Base-by-base conservation (phyloP, 2,888 invertebrate genomes). In the Drosophila planitibia region DNA sequence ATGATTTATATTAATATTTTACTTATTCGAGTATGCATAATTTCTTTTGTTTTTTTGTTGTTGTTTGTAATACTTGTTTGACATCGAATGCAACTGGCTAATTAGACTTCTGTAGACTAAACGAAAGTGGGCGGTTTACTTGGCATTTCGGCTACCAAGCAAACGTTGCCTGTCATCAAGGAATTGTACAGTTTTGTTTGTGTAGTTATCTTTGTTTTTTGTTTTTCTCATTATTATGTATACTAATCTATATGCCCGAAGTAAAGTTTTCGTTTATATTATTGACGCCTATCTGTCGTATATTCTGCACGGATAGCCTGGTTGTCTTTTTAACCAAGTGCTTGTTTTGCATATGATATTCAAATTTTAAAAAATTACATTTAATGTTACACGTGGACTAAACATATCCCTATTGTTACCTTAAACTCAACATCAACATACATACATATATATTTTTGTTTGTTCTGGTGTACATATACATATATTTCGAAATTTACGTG, bases 341-440 rank as follows among this genome's bases (percentile, higher is more conserved):
- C 35, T 41, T 25, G 19, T 44, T 52, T 25, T 59, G 54, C 70
- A 58, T 41, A 35, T 51, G 61, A 70, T 64, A 60, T 33, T 54
- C 28, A 37, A 64, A 55, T 66, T 63, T 70, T 19, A 70, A 80
- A 86, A 82, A 80, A 71, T 78, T 84, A 82, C 89, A 81, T 74
- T 80, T 63, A 76, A 74, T 74, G 80, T 86, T 87, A 84, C 85
- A 87, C 76, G 52, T 72, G 85, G 82, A 84, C 81, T 89, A 89
- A 85, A 79, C 82, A 72, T 79, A 87, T 77, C 68, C 77, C 85
- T 84, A 85, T 71, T 80, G 69, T 71, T 75, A 85, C 79, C 83
- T 79, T 88, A 80, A 82, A 85, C 81, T 81, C 83, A 88, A 85
- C 81, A 80, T 82, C 74, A 89, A 88, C 77, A 79, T 82, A 76